A percentile compares a stretch with the other conserved stretches of the same genome.
Evolutionary conservation across 2,113 vertebrate genomes (phyloP).

Genomic region (Tachysurus fulvidraco): DNA sequence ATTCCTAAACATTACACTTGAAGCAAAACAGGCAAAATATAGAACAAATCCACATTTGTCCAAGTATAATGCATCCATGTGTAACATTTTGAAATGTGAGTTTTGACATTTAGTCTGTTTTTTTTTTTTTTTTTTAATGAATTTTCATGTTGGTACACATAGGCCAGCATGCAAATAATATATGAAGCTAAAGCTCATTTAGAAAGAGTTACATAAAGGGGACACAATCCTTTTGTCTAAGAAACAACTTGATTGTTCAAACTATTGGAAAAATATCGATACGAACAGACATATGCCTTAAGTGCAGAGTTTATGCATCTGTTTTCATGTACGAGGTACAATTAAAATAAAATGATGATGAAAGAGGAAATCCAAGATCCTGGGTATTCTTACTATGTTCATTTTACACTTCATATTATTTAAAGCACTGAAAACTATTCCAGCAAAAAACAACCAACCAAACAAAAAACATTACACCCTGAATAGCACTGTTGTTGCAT

Average conservation of each 20-base stretch:
- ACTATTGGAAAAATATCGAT: not conserved
- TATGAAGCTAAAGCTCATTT: not conserved
- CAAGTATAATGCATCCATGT: not conserved
- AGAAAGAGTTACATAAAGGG: not conserved
- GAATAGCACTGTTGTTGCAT: not conserved
- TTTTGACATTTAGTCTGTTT: not conserved
- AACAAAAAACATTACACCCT: not conserved
- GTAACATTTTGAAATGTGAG: not conserved
- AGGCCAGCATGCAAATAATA: not conserved
- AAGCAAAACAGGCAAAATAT: not conserved
- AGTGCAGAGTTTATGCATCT: not conserved
- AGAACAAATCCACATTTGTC: not conserved
- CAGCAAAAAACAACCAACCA: not conserved
- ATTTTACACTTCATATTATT: not conserved
- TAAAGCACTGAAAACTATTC: no score
- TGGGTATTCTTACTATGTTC: not conserved
- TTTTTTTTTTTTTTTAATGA: not conserved
- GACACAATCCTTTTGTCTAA: not conserved
- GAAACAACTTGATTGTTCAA: not conserved
- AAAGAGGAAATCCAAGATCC: no score
- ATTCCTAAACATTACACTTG: not conserved
- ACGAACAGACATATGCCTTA: not conserved
- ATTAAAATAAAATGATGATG: no score
- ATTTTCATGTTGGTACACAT: not conserved
- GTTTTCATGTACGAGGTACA: not conserved